Percentiles rank a stretch among this genome's conserved stretches.
Evolutionary conservation across 2,113 vertebrate species (phyloP).

Genomic region (Phalacrocorax carbo): DNA sequence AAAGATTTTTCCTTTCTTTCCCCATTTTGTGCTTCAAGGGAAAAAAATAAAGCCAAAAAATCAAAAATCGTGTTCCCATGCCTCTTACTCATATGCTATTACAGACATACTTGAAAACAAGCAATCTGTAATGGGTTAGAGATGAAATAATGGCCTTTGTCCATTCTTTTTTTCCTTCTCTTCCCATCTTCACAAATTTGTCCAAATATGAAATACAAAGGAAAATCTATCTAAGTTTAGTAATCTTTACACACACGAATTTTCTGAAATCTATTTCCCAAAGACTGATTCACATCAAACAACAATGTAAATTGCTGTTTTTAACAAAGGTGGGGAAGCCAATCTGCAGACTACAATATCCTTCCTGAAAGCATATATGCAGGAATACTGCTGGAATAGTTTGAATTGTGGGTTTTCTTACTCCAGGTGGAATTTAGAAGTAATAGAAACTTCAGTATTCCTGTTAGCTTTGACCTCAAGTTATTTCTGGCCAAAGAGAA

Average conservation of each 20-base stretch:
- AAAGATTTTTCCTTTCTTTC: neutral
- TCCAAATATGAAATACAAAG: neutral
- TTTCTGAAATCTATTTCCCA: neutral
- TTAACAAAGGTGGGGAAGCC: neutral
- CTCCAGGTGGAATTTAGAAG: neutral
- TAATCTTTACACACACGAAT: neutral
- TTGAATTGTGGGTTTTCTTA: neutral
- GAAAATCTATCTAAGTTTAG: neutral
- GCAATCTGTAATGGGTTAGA: neutral
- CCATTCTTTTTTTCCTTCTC: neutral
- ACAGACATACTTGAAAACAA: neutral
- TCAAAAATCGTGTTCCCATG: neutral
- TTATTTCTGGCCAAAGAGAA: neutral
- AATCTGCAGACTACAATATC: neutral
- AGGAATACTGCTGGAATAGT: neutral
- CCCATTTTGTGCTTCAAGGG: neutral
- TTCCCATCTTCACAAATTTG: neutral
- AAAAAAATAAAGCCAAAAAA: neutral
- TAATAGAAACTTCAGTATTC: neutral
- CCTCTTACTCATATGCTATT: neutral
- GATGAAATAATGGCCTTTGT: neutral
- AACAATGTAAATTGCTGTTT: neutral
- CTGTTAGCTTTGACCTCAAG: neutral
- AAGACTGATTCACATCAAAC: neutral
- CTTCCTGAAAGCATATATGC: neutral